A percentile compares a stretch with the other conserved stretches of the same genome.
phyloP scores from a whole-genome alignment of 2,113 vertebrate species.

The Cottus gobio region DNA sequence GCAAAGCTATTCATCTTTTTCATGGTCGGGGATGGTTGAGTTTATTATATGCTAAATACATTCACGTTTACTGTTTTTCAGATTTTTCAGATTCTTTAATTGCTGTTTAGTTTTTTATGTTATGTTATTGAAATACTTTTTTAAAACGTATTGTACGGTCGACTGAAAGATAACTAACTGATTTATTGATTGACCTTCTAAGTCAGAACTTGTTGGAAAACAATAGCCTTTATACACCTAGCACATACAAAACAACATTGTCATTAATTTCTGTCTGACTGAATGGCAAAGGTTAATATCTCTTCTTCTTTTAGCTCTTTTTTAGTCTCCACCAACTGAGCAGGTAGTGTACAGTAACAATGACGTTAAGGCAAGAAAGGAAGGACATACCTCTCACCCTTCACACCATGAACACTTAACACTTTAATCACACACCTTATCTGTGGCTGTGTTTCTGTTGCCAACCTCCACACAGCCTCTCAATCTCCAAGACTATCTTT shows the following conservation, averaged over 20 bases:
- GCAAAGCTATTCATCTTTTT: conserved; percentile 9
- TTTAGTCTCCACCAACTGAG: not conserved
- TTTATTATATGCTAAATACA: not conserved
- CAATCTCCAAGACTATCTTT: too few species aligned
- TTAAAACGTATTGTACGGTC: not conserved
- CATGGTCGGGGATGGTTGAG: not conserved
- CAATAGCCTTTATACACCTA: too few species aligned
- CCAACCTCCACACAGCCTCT: too few species aligned
- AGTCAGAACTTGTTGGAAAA: too few species aligned
- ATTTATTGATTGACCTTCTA: too few species aligned
- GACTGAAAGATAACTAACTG: not conserved
- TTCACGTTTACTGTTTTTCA: not conserved
- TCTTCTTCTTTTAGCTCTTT: not conserved
- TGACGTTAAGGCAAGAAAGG: not conserved
- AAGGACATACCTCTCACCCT: not conserved
- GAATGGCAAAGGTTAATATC: not conserved
- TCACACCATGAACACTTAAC: not conserved
- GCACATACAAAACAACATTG: not conserved
- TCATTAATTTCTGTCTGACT: not conserved
- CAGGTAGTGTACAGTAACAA: not conserved
- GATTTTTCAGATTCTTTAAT: not conserved
- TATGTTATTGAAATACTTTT: not conserved
- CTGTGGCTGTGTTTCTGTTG: not conserved
- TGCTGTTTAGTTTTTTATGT: not conserved
- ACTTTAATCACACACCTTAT: not conserved